Conservation (phyloP, 2,797 vertebrate genomes). For the Morelia viridis region DNA sequence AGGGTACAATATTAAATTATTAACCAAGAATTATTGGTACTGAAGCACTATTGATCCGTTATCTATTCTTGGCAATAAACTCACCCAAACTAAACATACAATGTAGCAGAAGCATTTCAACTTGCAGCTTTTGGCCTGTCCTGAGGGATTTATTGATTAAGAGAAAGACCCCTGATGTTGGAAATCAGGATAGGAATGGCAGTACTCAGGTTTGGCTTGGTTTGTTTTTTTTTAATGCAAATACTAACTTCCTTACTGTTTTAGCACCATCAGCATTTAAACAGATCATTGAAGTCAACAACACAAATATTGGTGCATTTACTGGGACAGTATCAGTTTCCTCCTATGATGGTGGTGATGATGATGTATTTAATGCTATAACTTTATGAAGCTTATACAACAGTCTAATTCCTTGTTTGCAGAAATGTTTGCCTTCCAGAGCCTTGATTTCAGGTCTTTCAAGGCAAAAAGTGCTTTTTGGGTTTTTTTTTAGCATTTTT, state of each 20-base stretch:
- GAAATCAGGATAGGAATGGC: background rate
- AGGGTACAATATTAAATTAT: constrained; percentile 12
- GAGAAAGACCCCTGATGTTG: constrained; percentile 37
- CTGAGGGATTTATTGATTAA: constrained; percentile 31
- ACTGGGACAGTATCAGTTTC: background rate
- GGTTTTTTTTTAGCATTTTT: background rate
- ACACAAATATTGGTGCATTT: constrained; percentile 10
- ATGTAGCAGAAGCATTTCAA: constrained; percentile 33
- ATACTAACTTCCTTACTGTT: constrained; percentile 16
- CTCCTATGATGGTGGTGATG: background rate
- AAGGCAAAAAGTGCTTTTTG: background rate
- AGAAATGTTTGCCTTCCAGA: background rate
- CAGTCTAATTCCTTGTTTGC: background rate
- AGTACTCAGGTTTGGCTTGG: background rate
- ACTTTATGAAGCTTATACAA: background rate
- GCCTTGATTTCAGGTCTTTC: background rate
- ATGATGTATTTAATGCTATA: background rate
- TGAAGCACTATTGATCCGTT: background rate
- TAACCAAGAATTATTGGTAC: constrained; percentile 25
- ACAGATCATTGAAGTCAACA: background rate
- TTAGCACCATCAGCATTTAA: constrained; percentile 38
- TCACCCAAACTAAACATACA: constrained; percentile 14
- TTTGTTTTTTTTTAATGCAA: background rate
- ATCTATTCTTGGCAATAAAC: constrained; percentile 21
- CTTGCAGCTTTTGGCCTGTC: constrained; percentile 19